Conservation (phyloP, 2,113 vertebrate species). For the Siniperca chuatsi region DNA sequence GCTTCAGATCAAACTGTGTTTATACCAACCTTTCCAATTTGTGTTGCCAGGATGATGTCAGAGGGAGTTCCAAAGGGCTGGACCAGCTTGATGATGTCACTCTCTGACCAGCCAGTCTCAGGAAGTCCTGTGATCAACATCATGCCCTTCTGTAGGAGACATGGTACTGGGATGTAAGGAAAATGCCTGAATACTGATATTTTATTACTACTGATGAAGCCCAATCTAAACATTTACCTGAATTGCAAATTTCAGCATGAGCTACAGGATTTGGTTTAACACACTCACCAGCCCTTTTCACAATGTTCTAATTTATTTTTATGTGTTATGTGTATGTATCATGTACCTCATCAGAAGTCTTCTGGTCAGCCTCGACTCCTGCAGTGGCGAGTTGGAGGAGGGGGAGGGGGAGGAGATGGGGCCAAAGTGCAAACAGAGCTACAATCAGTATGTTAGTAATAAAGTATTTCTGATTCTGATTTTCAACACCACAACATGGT, state of each 20-base stretch:
- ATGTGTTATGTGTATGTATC: not conserved
- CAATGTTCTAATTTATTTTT: not conserved
- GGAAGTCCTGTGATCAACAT: slow-evolving; percentile 76
- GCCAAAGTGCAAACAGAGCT: not conserved
- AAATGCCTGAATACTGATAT: not conserved
- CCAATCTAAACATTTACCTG: not conserved
- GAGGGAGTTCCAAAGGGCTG: slow-evolving; percentile 67
- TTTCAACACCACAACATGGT: not conserved
- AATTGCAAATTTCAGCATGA: not conserved
- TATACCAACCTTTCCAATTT: slow-evolving; percentile 65
- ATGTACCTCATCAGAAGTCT: slow-evolving; percentile 57
- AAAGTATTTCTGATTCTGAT: no score
- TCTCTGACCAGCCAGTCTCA: slow-evolving; percentile 61
- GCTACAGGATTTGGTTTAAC: not conserved
- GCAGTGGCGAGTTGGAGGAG: not conserved
- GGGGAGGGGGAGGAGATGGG: no score
- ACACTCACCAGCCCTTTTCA: not conserved
- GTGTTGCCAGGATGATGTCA: slow-evolving; percentile 63
- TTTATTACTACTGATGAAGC: not conserved
- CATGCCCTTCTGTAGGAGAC: slow-evolving; percentile 51
- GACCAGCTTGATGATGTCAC: slow-evolving; percentile 62
- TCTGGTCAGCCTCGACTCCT: slow-evolving; percentile 54
- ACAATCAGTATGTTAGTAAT: not conserved
- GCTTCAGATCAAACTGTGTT: not conserved
- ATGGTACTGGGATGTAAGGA: not conserved